Base-by-base conservation (phyloP, 2,113 vertebrate species). In the Tamias sibiricus region DNA sequence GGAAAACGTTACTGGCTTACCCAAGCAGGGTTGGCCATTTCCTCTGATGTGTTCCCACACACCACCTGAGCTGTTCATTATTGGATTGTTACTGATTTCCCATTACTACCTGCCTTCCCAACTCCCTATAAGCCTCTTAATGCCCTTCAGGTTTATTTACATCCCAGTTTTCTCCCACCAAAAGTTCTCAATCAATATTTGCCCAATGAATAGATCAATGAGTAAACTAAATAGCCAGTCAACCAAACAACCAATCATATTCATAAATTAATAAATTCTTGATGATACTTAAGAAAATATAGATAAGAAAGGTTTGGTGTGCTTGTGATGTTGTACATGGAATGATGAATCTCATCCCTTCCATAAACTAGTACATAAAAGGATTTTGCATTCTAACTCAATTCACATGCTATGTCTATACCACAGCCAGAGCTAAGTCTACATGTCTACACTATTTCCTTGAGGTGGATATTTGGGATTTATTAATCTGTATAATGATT, bases 161-260 rank as follows among this genome's bases (percentile, higher is more conserved):
- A 85, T 0, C 2, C 10, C 52, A 42, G 9, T 19, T 77, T 92
- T 87, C 30, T 32, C 37, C 28, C 52, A 64, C 1, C 5, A 62
- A 83, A 64, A 3, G 2, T 47, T 95, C 69, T 92, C 74, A 74
- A 86, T 77, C 47, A 42, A 62, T 95, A 87, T 87, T 87, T 80
- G 17, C 66, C 90, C 32, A 85, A 62, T 81, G n/a, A 97, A 92
- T 75, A 71, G 20, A 69, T n/a, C 49, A 88, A 66, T n/a, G 44
- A 74, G 74, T 66, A 66, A 72, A 84, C 22, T 37, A 84, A 89
- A 30, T 42, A 76, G 54, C 12, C 64, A 28, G 24, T 16, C 64
- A 68, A 68, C 13, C 20, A 92, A 64, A 4, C 35, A 84, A 76
- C 4, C 8, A 54, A 54, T 30, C 12, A 30, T 37, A 24, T 85